Percentiles rank a stretch among this genome's conserved stretches.
Evolutionary conservation across 2,797 vertebrate species (phyloP).

Genomic region (Takifugu ocellatus): DNA sequence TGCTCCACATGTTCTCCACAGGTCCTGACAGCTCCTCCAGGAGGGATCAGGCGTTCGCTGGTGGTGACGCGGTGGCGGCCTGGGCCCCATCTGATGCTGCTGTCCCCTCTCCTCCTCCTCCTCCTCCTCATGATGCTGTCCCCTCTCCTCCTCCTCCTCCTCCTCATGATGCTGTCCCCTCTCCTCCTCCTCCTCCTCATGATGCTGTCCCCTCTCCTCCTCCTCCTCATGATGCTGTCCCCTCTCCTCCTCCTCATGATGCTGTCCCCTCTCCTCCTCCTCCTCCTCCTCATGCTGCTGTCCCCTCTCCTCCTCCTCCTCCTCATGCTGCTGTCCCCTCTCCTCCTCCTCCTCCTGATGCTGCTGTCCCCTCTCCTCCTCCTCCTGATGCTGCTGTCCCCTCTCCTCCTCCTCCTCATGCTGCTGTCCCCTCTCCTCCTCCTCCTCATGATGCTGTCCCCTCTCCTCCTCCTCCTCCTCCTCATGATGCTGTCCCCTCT

Average conservation of each 20-base stretch:
- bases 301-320: conserved; percentile 43
- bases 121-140: too few species aligned
- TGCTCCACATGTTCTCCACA: too few species aligned
- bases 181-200: conserved; percentile 17
- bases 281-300: conserved; percentile 26
- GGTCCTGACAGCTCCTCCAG: too few species aligned
- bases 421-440: conserved; percentile 27
- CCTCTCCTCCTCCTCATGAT: conserved; percentile 42
- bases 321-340: conserved; percentile 25
- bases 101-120: too few species aligned
- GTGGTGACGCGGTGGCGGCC: too few species aligned
- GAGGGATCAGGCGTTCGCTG: too few species aligned
- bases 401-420: conserved; percentile 21
- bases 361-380: conserved; percentile 56
- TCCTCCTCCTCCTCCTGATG: conserved; percentile 45
- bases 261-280: conserved; percentile 39
- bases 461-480: conserved; percentile 46
- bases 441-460: conserved; percentile 36
- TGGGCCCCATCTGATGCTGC: too few species aligned
- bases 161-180: background rate
- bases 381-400: conserved; percentile 32
- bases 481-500: too few species aligned
- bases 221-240: conserved; percentile 38
- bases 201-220: conserved; percentile 13
- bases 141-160: too few species aligned